A percentile compares a stretch with the other conserved stretches of the same genome.
Evolutionary conservation across 2,797 vertebrate species (phyloP).

Genomic region (Rhabdomys pumilio): DNA sequence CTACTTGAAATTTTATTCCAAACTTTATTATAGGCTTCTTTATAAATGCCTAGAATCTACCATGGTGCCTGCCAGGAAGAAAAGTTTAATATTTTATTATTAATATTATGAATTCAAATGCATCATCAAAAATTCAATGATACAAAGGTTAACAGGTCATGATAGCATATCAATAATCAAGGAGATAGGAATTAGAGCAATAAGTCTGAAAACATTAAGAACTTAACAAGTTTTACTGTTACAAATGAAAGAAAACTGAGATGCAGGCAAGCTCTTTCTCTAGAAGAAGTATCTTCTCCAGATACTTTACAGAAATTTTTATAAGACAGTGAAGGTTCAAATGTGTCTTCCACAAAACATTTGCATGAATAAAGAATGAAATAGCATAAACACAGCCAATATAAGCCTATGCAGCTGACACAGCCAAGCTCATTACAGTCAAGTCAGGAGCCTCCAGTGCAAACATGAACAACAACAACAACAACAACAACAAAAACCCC

Average conservation of each 20-base stretch:
- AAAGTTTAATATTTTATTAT: not conserved
- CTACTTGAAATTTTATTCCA: not conserved
- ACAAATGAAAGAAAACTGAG: not conserved
- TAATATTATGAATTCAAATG: not conserved
- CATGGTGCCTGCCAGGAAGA: accelerated
- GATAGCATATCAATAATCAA: not conserved
- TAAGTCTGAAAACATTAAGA: not conserved
- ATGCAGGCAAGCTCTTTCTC: not conserved
- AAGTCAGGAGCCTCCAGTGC: accelerated
- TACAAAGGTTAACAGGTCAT: not conserved
- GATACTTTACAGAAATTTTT: not conserved
- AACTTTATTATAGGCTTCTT: not conserved
- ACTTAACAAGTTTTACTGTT: not conserved
- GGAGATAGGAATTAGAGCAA: conserved; percentile 6
- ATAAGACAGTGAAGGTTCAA: not conserved
- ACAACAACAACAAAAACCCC: too few relatives aligned
- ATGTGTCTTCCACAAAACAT: not conserved
- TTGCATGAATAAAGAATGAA: not conserved
- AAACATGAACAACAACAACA: not conserved
- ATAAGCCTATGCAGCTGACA: not conserved
- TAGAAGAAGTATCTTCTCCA: not conserved
- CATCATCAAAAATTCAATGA: not conserved
- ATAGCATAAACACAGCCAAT: not conserved
- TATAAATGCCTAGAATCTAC: too few relatives aligned
- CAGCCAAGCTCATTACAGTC: accelerated